A percentile compares a stretch with the other conserved stretches of the same genome.
These are phyloP conservation scores for Tubiluchus corallicola DNA, from an alignment of 2,888 invertebrate species.

Conservation along the genomic window DNA sequence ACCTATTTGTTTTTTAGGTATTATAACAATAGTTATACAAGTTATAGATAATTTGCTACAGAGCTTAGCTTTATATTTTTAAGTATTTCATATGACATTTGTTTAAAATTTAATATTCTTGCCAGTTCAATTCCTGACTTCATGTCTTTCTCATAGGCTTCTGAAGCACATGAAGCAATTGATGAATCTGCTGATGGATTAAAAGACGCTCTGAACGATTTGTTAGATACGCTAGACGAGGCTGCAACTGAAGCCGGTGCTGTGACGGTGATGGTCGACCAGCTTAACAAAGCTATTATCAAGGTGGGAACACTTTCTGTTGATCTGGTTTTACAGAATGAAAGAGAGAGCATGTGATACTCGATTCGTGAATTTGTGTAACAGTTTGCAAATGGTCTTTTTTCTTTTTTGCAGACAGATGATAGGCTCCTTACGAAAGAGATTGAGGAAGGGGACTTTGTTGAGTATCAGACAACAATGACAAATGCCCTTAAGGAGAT, in stretches of 20 bases:
- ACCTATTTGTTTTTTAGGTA: neutral
- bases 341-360: too few relatives aligned
- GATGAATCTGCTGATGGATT: slow-evolving; percentile 59
- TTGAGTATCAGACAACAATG: slow-evolving; percentile 94
- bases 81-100: too few relatives aligned
- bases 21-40: neutral
- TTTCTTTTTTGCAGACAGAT: slow-evolving; percentile 24
- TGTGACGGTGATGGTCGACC: slow-evolving; percentile 70
- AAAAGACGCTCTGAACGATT: slow-evolving; percentile 58
- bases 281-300: slow-evolving; percentile 67
- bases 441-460: slow-evolving; percentile 41
- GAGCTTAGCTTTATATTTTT: too few relatives aligned
- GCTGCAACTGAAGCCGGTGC: slow-evolving; percentile 66
- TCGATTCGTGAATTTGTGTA: too few relatives aligned
- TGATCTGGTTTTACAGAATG: too few relatives aligned
- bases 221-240: slow-evolving; percentile 48
- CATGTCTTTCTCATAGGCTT: too few relatives aligned
- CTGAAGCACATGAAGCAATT: slow-evolving; percentile 50
- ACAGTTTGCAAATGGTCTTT: too few relatives aligned
- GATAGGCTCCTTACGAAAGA: slow-evolving; percentile 8
- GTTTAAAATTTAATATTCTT: too few relatives aligned
- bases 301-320: too few relatives aligned
- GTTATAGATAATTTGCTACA: too few relatives aligned
- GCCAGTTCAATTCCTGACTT: too few relatives aligned
- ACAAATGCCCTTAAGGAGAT: slow-evolving; percentile 85